Percentiles rank a stretch among this genome's conserved stretches.
These are phyloP conservation scores for Drosophila putrida DNA, from an alignment of 2,888 invertebrate species.

Conservation along the genomic window DNA sequence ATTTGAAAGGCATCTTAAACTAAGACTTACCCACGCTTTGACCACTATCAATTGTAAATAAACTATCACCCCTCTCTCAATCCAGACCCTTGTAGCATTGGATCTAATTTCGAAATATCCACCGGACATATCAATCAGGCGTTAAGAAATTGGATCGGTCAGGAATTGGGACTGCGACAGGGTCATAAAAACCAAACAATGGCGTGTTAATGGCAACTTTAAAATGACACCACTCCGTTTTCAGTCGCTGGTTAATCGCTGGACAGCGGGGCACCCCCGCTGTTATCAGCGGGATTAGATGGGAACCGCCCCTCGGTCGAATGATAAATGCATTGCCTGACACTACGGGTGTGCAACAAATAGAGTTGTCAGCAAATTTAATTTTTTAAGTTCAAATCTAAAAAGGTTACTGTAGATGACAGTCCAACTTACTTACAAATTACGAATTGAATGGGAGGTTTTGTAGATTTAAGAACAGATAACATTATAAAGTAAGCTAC, in stretches of 20 bases:
- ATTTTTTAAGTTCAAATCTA: conserved; percentile 3
- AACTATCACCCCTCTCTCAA: conserved; percentile 5
- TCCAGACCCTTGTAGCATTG: conserved; percentile 6
- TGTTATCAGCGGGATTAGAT: conserved; percentile 65
- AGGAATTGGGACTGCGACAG: conserved; percentile 27
- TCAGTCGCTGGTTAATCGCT: conserved; percentile 62
- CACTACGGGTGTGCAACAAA: conserved; percentile 47
- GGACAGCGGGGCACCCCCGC: conserved; percentile 64
- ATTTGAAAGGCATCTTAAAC: not conserved
- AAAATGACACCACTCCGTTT: conserved; percentile 77
- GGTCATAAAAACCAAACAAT: conserved; percentile 71
- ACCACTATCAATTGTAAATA: conserved; percentile 21
- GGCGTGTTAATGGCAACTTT: conserved; percentile 80
- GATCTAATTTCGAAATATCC: conserved; percentile 29
- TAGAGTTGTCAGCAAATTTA: conserved; percentile 62
- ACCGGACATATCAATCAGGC: conserved; percentile 73
- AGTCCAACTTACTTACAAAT: too few relatives aligned
- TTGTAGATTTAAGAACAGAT: too few relatives aligned
- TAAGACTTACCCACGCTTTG: conserved; percentile 14
- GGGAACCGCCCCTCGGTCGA: conserved; percentile 35
- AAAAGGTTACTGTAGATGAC: not conserved
- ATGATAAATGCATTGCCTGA: conserved; percentile 64
- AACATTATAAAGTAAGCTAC: too few relatives aligned
- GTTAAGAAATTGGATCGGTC: conserved; percentile 68
- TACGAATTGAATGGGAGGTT: too few relatives aligned